phyloP scores from a whole-genome alignment of 2,888 invertebrate genomes.

The Drosophila anomalata region DNA sequence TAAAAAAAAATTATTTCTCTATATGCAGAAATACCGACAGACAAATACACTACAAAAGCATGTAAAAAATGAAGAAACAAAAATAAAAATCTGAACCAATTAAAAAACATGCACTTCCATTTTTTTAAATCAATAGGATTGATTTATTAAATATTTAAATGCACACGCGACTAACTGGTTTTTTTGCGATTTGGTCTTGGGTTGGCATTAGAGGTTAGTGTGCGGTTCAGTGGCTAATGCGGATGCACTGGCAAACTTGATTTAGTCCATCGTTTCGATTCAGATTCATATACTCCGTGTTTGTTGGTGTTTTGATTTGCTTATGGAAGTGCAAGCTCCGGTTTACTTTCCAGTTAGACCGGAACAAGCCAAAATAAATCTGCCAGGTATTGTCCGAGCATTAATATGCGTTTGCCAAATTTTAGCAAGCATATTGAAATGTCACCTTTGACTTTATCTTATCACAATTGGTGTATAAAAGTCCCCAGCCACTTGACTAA shows the following conservation, averaged over 20 bases:
- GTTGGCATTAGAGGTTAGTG: conserved; percentile 1
- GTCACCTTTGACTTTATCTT: conserved; percentile 29
- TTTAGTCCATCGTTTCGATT: background rate
- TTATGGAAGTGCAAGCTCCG: conserved; percentile 14
- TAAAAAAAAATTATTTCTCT: too few relatives aligned
- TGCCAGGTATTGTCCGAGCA: conserved; percentile 8
- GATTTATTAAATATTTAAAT: background rate
- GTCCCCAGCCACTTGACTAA: conserved; percentile 22
- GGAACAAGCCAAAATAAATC: conserved; percentile 30
- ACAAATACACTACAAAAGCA: too few relatives aligned
- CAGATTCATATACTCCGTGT: background rate
- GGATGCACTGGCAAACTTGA: conserved; percentile 4
- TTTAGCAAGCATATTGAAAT: background rate
- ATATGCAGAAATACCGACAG: too few relatives aligned
- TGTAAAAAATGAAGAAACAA: too few relatives aligned
- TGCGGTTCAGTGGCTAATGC: background rate
- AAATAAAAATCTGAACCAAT: too few relatives aligned
- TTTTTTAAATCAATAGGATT: background rate
- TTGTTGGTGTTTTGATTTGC: background rate
- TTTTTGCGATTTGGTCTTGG: background rate
- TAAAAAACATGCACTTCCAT: background rate
- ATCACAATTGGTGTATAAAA: conserved; percentile 36
- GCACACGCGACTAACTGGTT: conserved; percentile 1
- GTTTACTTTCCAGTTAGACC: conserved; percentile 34
- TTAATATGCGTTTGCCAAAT: conserved; percentile 11